Conservation (phyloP, 2,888 invertebrate species). For the Perizoma affinitatum region DNA sequence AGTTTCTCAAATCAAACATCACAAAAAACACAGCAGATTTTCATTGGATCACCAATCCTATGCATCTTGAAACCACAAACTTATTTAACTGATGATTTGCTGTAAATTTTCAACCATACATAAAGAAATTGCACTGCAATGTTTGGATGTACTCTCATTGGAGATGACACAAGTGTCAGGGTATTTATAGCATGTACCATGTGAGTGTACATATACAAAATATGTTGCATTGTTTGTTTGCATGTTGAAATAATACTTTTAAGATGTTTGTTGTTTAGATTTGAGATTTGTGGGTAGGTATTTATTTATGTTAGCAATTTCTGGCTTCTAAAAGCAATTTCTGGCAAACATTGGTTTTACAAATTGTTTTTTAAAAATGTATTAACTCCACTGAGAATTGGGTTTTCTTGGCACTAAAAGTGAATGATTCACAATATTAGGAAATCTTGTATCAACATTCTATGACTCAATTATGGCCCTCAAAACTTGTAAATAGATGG, state of each 20-base stretch:
- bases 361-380: too few species aligned
- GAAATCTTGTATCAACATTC: too few species aligned
- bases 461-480: too few species aligned
- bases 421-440: too few species aligned
- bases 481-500: too few species aligned
- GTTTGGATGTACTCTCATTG: constrained; percentile 20
- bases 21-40: constrained; percentile 26
- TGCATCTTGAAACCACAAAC: constrained; percentile 20
- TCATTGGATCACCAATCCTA: constrained; percentile 3
- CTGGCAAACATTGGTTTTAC: too few species aligned
- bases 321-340: too few species aligned
- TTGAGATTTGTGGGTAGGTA: constrained; percentile 1
- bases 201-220: constrained; percentile 54
- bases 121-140: constrained; percentile 21
- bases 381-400: too few species aligned
- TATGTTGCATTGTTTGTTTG: constrained; percentile 42
- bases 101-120: constrained; percentile 5
- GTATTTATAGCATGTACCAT: constrained; percentile 76
- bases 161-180: constrained; percentile 52
- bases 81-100: not conserved
- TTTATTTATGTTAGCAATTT: too few species aligned
- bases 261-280: constrained; percentile 15
- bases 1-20: constrained; percentile 38
- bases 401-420: too few species aligned
- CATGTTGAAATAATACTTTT: constrained; percentile 34